These are phyloP conservation scores for Oscheius sp. DNA, from an alignment of 2,888 invertebrate species.

Conservation along the genomic window DNA sequence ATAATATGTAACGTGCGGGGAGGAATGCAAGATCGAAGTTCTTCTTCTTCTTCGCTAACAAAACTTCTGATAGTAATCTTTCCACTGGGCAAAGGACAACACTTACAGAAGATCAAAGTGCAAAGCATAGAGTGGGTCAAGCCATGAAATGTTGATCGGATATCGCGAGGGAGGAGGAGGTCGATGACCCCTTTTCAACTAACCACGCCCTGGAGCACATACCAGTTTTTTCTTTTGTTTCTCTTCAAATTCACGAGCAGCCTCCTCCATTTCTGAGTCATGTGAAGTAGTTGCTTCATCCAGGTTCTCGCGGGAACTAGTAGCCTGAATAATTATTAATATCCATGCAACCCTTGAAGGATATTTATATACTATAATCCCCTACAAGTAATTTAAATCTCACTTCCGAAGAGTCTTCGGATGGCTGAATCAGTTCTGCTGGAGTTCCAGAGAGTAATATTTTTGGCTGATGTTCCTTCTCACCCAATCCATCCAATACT, in stretches of 20 bases:
- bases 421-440: background rate
- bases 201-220: background rate
- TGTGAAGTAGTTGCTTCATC: constrained; percentile 5
- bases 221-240: background rate
- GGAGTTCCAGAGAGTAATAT: background rate
- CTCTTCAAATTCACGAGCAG: background rate
- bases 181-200: constrained; percentile 14
- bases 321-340: constrained; percentile 1
- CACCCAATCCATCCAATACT: background rate
- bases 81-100: no score
- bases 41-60: no score
- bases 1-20: no score
- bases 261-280: background rate
- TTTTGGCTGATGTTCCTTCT: constrained; percentile 1
- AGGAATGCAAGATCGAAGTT: no score
- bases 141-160: no score
- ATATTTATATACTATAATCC: no score
- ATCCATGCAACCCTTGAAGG: no score
- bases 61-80: no score
- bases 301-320: constrained; percentile 4
- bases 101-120: no score
- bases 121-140: no score
- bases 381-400: background rate
- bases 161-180: constrained; percentile 1
- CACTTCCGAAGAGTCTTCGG: constrained; percentile 5